Conservation (phyloP, 2,888 invertebrate genomes). For the Lissonota sp. region DNA sequence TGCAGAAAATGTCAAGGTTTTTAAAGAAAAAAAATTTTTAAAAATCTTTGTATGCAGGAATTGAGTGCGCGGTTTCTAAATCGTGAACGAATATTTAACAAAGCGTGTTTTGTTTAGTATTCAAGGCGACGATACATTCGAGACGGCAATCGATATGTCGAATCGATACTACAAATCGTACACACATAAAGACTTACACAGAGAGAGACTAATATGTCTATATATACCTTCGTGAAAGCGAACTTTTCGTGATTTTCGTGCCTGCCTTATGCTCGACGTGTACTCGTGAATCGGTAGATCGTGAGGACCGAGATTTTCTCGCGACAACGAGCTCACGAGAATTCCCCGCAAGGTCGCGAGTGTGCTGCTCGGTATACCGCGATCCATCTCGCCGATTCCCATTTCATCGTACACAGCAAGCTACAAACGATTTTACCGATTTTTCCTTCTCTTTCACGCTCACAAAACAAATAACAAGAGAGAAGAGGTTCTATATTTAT, state of each 20-base stretch:
- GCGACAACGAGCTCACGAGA: conserved; percentile 85
- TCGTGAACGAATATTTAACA: neutral
- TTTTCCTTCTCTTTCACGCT: neutral
- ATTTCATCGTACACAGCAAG: conserved; percentile 57
- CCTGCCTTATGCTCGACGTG: conserved; percentile 65
- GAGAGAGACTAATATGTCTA: neutral
- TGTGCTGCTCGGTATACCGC: conserved; percentile 84
- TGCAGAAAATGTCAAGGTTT: too few relatives aligned
- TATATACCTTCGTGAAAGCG: conserved; percentile 78
- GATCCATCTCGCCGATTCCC: conserved; percentile 77
- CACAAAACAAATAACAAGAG: neutral
- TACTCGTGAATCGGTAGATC: conserved; percentile 82
- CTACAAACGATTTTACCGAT: neutral
- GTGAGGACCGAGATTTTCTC: conserved; percentile 85
- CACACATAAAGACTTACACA: neutral
- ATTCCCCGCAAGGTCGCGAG: conserved; percentile 86
- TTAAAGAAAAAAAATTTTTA: too few relatives aligned
- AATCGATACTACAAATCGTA: neutral
- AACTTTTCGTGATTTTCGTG: conserved; percentile 78
- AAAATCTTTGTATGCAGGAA: too few relatives aligned
- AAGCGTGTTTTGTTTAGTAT: neutral
- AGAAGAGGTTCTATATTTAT: too few relatives aligned
- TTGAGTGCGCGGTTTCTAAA: neutral
- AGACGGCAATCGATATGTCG: neutral
- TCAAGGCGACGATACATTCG: conserved; percentile 3